A percentile compares a stretch with the other conserved stretches of the same genome.
phyloP scores from a whole-genome alignment of 2,113 vertebrate species.

The Gymnogyps californianus region DNA sequence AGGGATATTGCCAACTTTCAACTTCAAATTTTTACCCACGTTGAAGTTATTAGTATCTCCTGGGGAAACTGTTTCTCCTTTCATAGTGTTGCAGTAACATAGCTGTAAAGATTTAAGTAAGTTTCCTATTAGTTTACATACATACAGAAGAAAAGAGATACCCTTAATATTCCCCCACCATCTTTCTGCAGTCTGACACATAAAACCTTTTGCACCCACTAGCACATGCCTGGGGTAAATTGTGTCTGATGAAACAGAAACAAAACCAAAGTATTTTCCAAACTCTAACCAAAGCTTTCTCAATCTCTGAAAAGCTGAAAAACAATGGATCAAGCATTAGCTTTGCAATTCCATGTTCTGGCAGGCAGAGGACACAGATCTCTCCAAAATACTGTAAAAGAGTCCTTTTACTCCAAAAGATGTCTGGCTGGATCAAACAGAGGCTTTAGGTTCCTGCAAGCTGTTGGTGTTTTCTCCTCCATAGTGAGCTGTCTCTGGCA shows the following conservation, averaged over 20 bases:
- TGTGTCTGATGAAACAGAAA: neutral
- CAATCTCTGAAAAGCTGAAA: neutral
- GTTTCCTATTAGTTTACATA: neutral
- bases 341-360: neutral
- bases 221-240: neutral
- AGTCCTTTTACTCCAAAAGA: neutral
- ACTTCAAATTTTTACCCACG: neutral
- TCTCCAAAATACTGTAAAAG: neutral
- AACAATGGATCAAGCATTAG: neutral
- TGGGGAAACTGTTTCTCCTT: neutral
- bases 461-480: neutral
- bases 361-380: neutral
- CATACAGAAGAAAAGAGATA: neutral
- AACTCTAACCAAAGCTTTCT: neutral
- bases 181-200: neutral
- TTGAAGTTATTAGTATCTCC: neutral
- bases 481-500: neutral
- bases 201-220: neutral
- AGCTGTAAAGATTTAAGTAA: neutral
- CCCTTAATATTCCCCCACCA: neutral
- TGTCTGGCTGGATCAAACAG: neutral
- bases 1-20: neutral
- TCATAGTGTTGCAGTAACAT: neutral
- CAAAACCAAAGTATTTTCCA: neutral
- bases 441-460: neutral